phyloP scores from a whole-genome alignment of 2,113 vertebrate species.

The Cebus imitator region DNA sequence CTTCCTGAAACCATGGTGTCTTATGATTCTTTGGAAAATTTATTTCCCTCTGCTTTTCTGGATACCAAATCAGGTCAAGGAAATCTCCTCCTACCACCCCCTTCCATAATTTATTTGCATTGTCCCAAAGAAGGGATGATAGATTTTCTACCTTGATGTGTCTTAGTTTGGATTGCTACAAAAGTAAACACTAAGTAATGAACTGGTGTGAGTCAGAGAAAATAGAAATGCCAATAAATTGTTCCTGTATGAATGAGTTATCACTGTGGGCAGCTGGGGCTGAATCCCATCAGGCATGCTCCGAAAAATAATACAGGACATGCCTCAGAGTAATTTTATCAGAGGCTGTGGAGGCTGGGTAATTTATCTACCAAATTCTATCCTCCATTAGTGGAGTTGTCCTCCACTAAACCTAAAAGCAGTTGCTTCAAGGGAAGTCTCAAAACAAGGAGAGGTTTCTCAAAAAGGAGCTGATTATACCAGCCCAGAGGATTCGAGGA shows the following conservation, averaged over 20 bases:
- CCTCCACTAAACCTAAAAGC: background rate
- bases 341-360: background rate
- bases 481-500: background rate
- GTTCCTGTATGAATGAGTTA: background rate
- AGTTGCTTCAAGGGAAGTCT: background rate
- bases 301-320: background rate
- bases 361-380: background rate
- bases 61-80: background rate
- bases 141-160: background rate
- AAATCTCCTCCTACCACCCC: background rate
- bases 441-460: background rate
- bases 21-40: background rate
- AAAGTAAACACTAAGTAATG: background rate
- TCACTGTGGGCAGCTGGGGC: too few species aligned
- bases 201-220: background rate
- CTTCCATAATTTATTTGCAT: background rate
- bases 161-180: background rate
- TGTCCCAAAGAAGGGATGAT: background rate
- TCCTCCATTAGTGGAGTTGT: accelerated
- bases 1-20: background rate
- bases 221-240: background rate
- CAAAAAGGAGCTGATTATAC: background rate
- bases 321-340: background rate
- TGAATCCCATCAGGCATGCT: background rate
- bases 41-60: background rate